Evolutionary conservation across 2,888 invertebrate genomes (phyloP).

Genomic region (Hetaerina titia): DNA sequence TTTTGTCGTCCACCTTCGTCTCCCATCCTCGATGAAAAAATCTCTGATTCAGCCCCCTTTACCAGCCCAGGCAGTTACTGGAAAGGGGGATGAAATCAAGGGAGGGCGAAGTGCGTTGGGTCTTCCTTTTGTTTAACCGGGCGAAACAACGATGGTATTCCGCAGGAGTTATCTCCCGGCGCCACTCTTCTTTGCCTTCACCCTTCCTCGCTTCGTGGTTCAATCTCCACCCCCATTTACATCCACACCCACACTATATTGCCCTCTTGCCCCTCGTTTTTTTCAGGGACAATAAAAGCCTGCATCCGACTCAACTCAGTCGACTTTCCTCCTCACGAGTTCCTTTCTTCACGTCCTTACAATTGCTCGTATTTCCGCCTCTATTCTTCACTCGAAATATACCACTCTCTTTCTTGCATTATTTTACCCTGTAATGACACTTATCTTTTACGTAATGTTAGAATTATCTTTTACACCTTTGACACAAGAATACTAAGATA

Average conservation of each 20-base stretch:
- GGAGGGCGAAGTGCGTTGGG: not conserved
- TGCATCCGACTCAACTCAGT: too few species aligned
- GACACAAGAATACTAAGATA: too few species aligned
- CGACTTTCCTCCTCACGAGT: too few species aligned
- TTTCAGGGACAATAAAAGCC: too few species aligned
- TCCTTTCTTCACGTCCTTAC: too few species aligned
- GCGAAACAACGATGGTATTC: conserved; percentile 48
- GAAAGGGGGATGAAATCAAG: not conserved
- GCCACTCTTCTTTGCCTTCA: not conserved
- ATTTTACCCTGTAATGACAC: too few species aligned
- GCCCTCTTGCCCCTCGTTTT: not conserved
- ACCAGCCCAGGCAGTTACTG: not conserved
- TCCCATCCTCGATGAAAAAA: not conserved
- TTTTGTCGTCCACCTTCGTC: not conserved
- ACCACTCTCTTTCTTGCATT: too few species aligned
- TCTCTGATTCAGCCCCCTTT: not conserved
- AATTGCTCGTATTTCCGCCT: too few species aligned
- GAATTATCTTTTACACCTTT: too few species aligned
- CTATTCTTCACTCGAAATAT: too few species aligned
- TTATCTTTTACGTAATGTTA: too few species aligned
- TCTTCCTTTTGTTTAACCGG: conserved; percentile 44
- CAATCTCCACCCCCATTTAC: not conserved
- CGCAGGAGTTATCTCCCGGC: conserved; percentile 25
- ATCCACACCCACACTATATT: not conserved
- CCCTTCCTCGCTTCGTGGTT: not conserved